A percentile compares a stretch with the other conserved stretches of the same genome.
Evolutionary conservation across 2,888 invertebrate genomes (phyloP).

Genomic region (Nineta flava): DNA sequence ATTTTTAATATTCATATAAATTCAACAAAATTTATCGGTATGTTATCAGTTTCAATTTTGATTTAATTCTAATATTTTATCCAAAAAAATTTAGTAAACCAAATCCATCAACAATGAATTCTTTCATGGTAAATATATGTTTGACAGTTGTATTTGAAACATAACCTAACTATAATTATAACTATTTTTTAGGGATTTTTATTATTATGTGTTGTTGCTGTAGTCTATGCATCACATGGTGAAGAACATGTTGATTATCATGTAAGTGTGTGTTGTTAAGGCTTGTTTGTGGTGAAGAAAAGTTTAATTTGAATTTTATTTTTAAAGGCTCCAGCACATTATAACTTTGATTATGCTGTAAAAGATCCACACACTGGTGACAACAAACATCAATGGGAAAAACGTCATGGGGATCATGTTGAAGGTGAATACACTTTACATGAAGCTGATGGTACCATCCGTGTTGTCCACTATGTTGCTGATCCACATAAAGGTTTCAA

Average conservation of each 20-base stretch:
- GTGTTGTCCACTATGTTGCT: constrained; percentile 17
- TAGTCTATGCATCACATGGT: neutral
- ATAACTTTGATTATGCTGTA: constrained; percentile 12
- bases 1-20: neutral
- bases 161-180: neutral
- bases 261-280: neutral
- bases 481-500: constrained; percentile 15
- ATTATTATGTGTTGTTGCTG: neutral
- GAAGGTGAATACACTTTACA: constrained; percentile 12
- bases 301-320: neutral
- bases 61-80: too few species aligned
- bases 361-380: constrained; percentile 12
- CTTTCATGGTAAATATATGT: neutral
- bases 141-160: neutral
- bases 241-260: neutral
- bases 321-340: constrained; percentile 8
- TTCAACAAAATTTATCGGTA: neutral
- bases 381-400: constrained; percentile 11
- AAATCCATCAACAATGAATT: neutral
- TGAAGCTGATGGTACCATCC: constrained; percentile 14
- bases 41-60: neutral
- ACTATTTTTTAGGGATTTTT: neutral
- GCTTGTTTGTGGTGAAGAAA: neutral
- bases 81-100: too few species aligned
- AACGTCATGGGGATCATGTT: constrained; percentile 14